Base-by-base conservation (phyloP, 2,888 invertebrate species). In the Xylophagus ater region DNA sequence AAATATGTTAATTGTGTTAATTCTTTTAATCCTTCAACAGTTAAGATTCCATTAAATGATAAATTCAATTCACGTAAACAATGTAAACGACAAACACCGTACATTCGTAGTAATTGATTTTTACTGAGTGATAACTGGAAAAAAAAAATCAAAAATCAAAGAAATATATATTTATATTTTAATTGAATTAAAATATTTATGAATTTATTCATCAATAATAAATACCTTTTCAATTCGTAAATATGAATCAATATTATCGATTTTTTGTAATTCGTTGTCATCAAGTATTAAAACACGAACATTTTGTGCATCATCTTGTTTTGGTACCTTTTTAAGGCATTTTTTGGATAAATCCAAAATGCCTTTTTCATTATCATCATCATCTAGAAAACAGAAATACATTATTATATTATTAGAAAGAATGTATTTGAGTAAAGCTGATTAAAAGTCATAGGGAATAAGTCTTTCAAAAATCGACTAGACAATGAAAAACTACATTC, bases 21-120 rank as follows among this genome's bases (percentile, higher is more conserved):
- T 43, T 89, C 87, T 60, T 86, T 86, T 10, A 92, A 68, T 8
- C 90, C 92, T 63, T 93, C 92, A 54, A 92, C 88, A 41, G 83
- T 82, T 30, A 88, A 70, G 48, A 93, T 86, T 35, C 82, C 82
- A 67, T 93, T 93, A 59, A 86, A 80, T 47, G 88, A 82, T 31
- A 93, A 70, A 60, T 89, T 83, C 46, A 93, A 66, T 28, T 81
- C 78, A 25, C 85, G 78, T 37, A 93, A 68, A 57, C 81, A 80
- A 47, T 80, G 79, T 44, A 93, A 68, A 36, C 82, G 75, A 45
- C 83, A 79, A 20, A 92, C 80, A 40, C 86, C 84, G 59, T 83
- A 84, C 88, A 92, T 90, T 40, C 89, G 78, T 29, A 87, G 67
- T 36, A 92, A 65, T 56, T 85, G 82, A 65, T 93, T 93, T 58